Evolutionary conservation across 1,140 invertebrate species (phyloP).

Genomic region (Cardiocondyla obscurior): DNA sequence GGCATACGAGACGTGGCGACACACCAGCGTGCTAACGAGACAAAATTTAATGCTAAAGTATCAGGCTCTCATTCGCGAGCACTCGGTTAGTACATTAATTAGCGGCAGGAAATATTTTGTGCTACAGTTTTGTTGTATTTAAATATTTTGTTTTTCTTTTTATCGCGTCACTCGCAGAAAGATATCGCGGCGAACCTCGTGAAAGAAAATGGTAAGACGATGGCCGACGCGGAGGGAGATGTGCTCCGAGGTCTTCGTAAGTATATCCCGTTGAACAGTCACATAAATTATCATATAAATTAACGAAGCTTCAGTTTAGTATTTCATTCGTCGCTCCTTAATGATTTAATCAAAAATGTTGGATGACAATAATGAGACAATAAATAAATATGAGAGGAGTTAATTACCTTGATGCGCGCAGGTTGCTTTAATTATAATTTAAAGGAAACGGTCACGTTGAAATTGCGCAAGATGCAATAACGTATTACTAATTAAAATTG

Average conservation of each 20-base stretch:
- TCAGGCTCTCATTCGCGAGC: slow-evolving; percentile 90
- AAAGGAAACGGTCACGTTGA: not conserved
- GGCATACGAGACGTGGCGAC: slow-evolving; percentile 94
- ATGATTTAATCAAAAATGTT: not conserved
- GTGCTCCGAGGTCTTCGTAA: slow-evolving; percentile 97
- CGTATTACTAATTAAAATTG: not conserved
- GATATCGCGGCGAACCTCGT: slow-evolving; percentile 97
- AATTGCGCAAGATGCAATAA: not conserved
- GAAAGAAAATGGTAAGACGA: slow-evolving; percentile 98
- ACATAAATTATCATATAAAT: not conserved
- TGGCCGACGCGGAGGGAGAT: slow-evolving; percentile 98
- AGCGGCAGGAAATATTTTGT: not conserved
- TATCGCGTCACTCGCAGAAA: slow-evolving; percentile 84
- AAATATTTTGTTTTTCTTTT: not conserved
- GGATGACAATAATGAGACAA: not conserved
- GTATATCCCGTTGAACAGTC: slow-evolving; percentile 74
- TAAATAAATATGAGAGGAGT: not conserved
- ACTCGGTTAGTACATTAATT: slow-evolving; percentile 85
- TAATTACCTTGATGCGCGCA: not conserved
- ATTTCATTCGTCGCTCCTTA: not conserved
- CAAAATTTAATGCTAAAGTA: slow-evolving; percentile 98
- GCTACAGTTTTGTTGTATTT: not conserved
- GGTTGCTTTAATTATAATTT: not conserved
- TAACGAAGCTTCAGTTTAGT: not conserved
- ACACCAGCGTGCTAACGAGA: slow-evolving; percentile 95